These are phyloP conservation scores for Automeris io DNA, from an alignment of 2,888 invertebrate species.

Conservation along the genomic window DNA sequence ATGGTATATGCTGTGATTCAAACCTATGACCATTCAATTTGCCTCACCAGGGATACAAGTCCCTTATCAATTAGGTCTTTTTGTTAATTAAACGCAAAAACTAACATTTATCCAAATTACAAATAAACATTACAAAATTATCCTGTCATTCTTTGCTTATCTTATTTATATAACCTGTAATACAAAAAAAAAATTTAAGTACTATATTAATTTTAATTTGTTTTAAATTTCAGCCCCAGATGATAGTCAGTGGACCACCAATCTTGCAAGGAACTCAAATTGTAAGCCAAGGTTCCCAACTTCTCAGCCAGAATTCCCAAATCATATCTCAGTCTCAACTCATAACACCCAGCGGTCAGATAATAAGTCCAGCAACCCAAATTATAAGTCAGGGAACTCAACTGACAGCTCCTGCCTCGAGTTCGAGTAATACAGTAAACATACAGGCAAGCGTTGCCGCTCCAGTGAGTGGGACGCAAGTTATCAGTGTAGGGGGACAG, in stretches of 20 bases:
- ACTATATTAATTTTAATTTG: neutral
- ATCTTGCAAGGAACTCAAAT: constrained; percentile 64
- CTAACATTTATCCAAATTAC: no score
- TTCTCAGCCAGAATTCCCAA: constrained; percentile 55
- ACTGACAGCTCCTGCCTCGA: constrained; percentile 51
- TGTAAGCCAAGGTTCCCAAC: constrained; percentile 61
- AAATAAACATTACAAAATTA: no score
- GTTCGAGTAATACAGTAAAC: constrained; percentile 37
- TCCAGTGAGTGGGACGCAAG: constrained; percentile 44
- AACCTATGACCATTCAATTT: no score
- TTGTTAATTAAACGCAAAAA: no score
- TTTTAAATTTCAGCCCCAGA: constrained; percentile 66
- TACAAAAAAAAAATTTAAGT: neutral
- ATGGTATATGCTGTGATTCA: no score
- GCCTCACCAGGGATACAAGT: no score
- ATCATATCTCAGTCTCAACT: constrained; percentile 61
- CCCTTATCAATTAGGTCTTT: no score
- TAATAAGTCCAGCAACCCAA: constrained; percentile 61
- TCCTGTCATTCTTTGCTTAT: no score
- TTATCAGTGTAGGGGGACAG: constrained; percentile 58
- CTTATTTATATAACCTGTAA: no score
- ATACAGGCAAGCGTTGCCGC: constrained; percentile 43
- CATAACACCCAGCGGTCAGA: constrained; percentile 49
- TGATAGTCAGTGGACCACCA: constrained; percentile 63
- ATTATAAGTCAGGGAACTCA: constrained; percentile 70